Evolutionary conservation across 2,888 invertebrate species (phyloP).

Genomic region (Leuctra nigra): DNA sequence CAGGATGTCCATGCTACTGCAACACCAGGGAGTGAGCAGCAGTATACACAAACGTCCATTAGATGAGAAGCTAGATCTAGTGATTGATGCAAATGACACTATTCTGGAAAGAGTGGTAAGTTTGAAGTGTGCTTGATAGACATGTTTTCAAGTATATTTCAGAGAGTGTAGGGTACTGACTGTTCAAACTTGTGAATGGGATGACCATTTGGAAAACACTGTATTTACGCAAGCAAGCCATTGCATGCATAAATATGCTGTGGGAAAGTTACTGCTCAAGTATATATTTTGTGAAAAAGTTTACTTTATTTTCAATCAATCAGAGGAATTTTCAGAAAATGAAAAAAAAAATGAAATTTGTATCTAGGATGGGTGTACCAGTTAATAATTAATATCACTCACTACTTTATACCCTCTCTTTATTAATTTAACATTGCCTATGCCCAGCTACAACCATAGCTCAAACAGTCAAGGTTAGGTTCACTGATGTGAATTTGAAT

Average conservation of each 20-base stretch:
- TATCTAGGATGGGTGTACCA: neutral
- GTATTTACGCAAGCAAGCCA: no score
- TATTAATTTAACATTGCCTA: no score
- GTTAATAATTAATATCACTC: neutral
- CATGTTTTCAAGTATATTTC: neutral
- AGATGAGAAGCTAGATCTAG: conserved; percentile 65
- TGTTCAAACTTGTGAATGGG: neutral
- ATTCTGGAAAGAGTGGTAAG: conserved; percentile 74
- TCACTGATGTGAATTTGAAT: neutral
- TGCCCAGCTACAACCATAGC: no score
- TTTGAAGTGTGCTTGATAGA: conserved; percentile 34
- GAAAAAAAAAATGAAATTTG: neutral
- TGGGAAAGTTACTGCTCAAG: no score
- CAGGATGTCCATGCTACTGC: conserved; percentile 49
- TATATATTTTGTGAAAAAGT: no score
- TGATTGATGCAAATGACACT: conserved; percentile 76
- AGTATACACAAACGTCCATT: conserved; percentile 49
- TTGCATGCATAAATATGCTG: no score
- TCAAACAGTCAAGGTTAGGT: no score
- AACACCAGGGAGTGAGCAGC: conserved; percentile 48
- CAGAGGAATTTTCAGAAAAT: neutral
- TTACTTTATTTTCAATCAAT: neutral
- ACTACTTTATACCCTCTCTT: no score
- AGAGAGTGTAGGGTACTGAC: neutral
- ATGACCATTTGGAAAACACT: neutral